phyloP scores from a whole-genome alignment of 2,797 vertebrate genomes.

The Molossus molossus region DNA sequence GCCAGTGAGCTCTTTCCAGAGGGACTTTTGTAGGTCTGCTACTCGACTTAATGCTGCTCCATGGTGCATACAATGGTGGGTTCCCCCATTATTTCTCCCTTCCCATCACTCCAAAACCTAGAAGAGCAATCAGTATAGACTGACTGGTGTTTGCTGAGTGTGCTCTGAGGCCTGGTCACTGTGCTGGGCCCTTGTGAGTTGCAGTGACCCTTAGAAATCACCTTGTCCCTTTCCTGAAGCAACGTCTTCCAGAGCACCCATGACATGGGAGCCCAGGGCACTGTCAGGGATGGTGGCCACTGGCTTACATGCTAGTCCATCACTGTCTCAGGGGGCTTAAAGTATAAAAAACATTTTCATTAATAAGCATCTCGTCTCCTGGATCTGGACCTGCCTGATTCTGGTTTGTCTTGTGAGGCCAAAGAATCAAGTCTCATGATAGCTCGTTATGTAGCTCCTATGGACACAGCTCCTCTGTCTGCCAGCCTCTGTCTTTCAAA shows the following conservation, averaged over 20 bases:
- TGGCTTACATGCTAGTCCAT: not conserved
- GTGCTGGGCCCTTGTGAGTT: not conserved
- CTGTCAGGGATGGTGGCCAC: too few species aligned
- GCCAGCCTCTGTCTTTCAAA: too few species aligned
- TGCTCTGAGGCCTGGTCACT: not conserved
- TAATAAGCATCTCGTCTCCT: not conserved
- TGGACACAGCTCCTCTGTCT: too few species aligned
- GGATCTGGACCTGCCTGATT: too few species aligned
- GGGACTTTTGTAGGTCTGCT: not conserved
- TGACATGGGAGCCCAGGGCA: not conserved
- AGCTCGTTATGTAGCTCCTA: too few species aligned
- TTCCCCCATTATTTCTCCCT: too few species aligned
- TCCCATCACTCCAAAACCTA: too few species aligned
- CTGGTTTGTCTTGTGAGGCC: too few species aligned
- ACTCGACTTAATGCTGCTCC: rapidly evolving
- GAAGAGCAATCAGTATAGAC: not conserved
- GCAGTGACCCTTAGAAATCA: not conserved
- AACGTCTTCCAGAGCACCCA: not conserved
- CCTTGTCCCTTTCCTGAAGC: too few species aligned
- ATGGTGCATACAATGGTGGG: too few species aligned
- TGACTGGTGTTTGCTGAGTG: not conserved
- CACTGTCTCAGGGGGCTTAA: not conserved
- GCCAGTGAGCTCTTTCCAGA: not conserved
- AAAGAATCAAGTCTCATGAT: too few species aligned
- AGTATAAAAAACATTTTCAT: not conserved